Percentiles rank a stretch among this genome's conserved stretches.
Conservation (phyloP, 2,888 invertebrate genomes). For the Halictus quadricinctus region DNA sequence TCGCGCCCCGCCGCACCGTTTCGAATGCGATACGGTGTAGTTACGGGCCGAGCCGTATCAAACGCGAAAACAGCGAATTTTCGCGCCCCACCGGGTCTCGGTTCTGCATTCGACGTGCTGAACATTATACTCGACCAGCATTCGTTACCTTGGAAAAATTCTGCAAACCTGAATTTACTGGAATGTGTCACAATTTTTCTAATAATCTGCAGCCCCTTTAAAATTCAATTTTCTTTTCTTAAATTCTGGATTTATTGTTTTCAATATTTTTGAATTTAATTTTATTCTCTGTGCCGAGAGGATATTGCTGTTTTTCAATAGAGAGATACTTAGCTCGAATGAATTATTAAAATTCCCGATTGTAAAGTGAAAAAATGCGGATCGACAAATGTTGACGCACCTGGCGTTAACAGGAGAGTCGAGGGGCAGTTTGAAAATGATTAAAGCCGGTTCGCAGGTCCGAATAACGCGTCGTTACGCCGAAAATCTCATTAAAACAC, state of each 20-base stretch:
- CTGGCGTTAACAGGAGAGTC: background rate
- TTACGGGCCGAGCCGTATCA: conserved; percentile 5
- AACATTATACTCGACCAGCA: background rate
- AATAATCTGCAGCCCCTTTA: background rate
- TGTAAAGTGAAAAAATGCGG: background rate
- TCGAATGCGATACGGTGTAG: background rate
- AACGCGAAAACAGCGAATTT: conserved; percentile 7
- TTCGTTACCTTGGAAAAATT: background rate
- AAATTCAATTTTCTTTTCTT: too few species aligned
- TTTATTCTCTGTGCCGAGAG: too few species aligned
- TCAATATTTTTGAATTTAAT: too few species aligned
- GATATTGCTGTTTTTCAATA: too few species aligned
- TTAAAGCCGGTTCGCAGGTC: background rate
- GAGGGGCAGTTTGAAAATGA: background rate
- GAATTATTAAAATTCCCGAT: background rate
- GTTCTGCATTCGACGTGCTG: background rate
- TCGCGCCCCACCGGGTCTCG: background rate
- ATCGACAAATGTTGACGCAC: background rate
- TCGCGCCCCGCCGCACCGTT: background rate
- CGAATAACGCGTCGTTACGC: background rate
- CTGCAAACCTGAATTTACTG: background rate
- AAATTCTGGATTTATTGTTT: background rate
- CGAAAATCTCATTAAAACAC: conserved; percentile 3
- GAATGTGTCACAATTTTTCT: background rate
- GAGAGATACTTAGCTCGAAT: too few species aligned